Percentiles rank a stretch among this genome's conserved stretches.
Conservation (phyloP, 2,888 invertebrate species). For the Noctua pronuba region DNA sequence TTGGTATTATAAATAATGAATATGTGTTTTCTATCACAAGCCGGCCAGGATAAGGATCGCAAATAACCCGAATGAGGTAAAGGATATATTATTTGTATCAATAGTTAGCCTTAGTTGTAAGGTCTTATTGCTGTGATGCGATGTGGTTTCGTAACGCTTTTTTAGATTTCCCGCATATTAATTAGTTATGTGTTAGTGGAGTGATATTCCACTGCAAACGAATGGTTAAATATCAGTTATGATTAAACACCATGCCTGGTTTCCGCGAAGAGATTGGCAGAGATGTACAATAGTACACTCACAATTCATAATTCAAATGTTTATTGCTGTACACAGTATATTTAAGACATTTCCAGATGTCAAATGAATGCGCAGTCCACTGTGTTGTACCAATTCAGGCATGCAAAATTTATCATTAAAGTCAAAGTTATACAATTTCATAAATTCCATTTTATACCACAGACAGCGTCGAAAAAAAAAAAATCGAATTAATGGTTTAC, state of each 20-base stretch:
- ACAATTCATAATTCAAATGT: too few relatives aligned
- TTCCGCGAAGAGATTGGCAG: background rate
- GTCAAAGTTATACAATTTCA: too few relatives aligned
- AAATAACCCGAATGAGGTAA: conserved; percentile 40
- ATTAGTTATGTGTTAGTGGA: background rate
- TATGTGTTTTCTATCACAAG: conserved; percentile 50
- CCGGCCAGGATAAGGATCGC: conserved; percentile 49
- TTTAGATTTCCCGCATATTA: background rate
- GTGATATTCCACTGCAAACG: background rate
- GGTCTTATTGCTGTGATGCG: too few relatives aligned
- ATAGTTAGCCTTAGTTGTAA: background rate
- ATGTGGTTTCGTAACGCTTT: background rate
- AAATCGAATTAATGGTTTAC: too few relatives aligned
- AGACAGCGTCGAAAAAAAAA: too few relatives aligned
- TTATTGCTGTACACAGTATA: too few relatives aligned
- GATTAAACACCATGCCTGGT: background rate
- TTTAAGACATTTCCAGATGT: too few relatives aligned
- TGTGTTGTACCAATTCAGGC: too few relatives aligned
- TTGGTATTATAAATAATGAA: conserved; percentile 19
- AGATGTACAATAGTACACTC: background rate
- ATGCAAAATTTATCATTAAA: too few relatives aligned
- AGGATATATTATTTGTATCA: background rate
- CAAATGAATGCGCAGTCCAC: too few relatives aligned
- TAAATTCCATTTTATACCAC: too few relatives aligned
- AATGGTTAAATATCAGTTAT: background rate